phyloP scores from a whole-genome alignment of 2,113 vertebrate genomes.

The Tautogolabrus adspersus region DNA sequence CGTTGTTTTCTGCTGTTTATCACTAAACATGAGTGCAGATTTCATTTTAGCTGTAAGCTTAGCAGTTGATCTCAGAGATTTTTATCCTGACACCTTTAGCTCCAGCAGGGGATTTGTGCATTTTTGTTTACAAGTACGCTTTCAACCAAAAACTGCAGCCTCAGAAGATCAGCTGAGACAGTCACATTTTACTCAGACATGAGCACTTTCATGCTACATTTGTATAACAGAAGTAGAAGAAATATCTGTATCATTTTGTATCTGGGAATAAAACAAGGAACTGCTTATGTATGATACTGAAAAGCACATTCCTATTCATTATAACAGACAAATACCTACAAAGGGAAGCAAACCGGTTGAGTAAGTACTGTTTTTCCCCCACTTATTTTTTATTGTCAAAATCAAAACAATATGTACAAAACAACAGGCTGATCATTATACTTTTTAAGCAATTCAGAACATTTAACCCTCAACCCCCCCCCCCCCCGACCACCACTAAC shows the following conservation, averaged over 20 bases:
- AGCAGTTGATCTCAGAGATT: slow-evolving; percentile 34
- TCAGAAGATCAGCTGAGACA: slow-evolving; percentile 10
- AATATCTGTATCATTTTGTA: not conserved
- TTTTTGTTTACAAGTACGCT: slow-evolving; percentile 44
- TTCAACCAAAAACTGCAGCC: slow-evolving; percentile 22
- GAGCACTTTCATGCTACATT: not conserved
- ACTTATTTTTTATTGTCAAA: too few species aligned
- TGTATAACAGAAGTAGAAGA: not conserved
- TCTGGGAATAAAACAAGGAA: too few species aligned
- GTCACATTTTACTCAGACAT: slow-evolving; percentile 1
- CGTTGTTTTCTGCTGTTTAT: slow-evolving; percentile 28
- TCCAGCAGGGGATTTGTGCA: slow-evolving; percentile 23
- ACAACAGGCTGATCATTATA: too few species aligned
- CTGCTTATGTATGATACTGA: too few species aligned
- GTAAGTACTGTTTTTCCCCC: too few species aligned
- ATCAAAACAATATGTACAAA: too few species aligned
- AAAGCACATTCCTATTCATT: too few species aligned
- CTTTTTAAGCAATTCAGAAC: too few species aligned
- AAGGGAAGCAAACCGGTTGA: too few species aligned
- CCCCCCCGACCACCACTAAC: too few species aligned
- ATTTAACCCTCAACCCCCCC: too few species aligned
- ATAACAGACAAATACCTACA: too few species aligned
- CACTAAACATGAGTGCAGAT: slow-evolving; percentile 29
- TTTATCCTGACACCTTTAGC: slow-evolving; percentile 24
- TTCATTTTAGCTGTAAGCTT: slow-evolving; percentile 38